Base-by-base conservation (phyloP, 2,113 vertebrate genomes). In the Festucalex cinctus region DNA sequence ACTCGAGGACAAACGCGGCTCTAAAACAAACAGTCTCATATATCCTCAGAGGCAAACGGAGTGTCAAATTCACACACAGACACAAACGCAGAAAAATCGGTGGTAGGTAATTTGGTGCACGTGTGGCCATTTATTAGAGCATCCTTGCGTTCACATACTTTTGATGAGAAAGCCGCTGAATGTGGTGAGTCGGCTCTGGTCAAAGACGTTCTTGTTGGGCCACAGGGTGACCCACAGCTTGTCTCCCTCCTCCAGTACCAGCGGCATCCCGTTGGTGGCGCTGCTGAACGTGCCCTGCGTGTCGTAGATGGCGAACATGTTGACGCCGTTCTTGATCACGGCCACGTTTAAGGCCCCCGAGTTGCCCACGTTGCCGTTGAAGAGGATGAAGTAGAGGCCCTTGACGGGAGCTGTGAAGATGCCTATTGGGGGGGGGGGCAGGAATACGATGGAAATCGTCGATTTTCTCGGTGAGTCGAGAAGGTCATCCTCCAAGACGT, bases 211-310 rank as follows among this genome's bases (percentile, higher is more conserved):
- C 6, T 43, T 1, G 0, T 1, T 0, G 1, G 5, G 0, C 75
- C 75, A 78, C 19, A 83, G 54, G 1, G 53, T 48, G 65, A 71
- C 12, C 19, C 5, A 78, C 6, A 83, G 8, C 24, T 1, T 37
- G 65, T 76, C 65, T 0, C 68, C 70, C 20, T 9, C 8, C 56
- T 81, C 65, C 65, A 83, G 70, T 1, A 10, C 48, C 70, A 81
- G 70, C 2, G 36, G 3, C 65, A 76, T 67, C 57, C 54, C 59
- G 4, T 81, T 83, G 53, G 70, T 71, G 37, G 8, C 19, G 39
- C 75, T 35, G 22, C 53, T 20, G 9, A 76, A 61, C 1, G 1
- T 3, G 14, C 46, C 53, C 17, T 22, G 2, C 0, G 26, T 74
- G 37, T 76, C 22, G n/a, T 14, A 71, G 62, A 82, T 35, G 0